These are phyloP conservation scores for Zhuqinia jingwanae DNA, from an alignment of 2,888 invertebrate genomes.

Conservation along the genomic window DNA sequence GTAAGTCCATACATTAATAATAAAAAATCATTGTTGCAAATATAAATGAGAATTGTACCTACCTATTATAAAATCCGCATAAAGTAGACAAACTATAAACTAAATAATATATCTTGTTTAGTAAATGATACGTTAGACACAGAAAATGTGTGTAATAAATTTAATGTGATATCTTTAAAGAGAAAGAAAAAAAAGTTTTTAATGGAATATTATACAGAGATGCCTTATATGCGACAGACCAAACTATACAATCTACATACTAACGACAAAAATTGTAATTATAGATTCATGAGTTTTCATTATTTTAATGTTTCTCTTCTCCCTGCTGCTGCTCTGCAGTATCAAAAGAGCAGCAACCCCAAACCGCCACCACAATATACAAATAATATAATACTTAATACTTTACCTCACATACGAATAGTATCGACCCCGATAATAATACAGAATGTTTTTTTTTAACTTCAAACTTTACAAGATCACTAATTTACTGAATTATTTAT, in stretches of 20 bases:
- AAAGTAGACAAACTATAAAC: not conserved
- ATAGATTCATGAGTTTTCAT: slow-evolving; percentile 51
- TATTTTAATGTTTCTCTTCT: slow-evolving; percentile 13
- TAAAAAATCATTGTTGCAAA: too few species aligned
- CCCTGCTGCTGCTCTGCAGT: not conserved
- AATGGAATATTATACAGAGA: slow-evolving; percentile 8
- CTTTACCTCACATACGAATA: too few species aligned
- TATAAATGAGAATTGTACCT: too few species aligned
- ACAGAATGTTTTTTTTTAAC: not conserved
- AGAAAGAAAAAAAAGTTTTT: not conserved
- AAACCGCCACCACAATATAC: too few species aligned
- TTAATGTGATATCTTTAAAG: slow-evolving; percentile 13
- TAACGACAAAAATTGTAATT: slow-evolving; percentile 22
- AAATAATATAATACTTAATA: too few species aligned
- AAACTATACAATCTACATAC: slow-evolving; percentile 16
- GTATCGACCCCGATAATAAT: not conserved
- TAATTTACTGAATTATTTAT: slow-evolving; percentile 8
- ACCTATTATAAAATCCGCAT: too few species aligned
- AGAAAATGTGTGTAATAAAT: slow-evolving; percentile 5
- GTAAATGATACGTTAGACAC: slow-evolving; percentile 16
- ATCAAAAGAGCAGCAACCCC: too few species aligned
- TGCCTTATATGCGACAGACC: not conserved
- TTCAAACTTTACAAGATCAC: too few species aligned
- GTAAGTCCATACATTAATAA: too few species aligned
- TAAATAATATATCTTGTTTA: not conserved